These are phyloP conservation scores for Melanchra persicariae DNA, from an alignment of 2,888 invertebrate genomes.

Conservation along the genomic window DNA sequence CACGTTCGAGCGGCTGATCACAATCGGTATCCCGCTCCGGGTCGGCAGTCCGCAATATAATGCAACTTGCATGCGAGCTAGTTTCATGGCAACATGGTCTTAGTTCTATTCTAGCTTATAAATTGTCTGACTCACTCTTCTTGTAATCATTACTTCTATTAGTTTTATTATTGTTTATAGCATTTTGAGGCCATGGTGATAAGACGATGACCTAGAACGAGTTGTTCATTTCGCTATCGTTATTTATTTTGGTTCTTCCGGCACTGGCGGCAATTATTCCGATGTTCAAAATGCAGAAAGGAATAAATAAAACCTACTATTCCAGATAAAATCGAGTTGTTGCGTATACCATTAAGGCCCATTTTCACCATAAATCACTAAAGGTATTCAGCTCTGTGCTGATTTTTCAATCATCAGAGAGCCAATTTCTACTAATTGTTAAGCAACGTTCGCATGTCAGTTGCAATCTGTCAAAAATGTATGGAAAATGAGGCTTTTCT, in stretches of 20 bases:
- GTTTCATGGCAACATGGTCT: neutral
- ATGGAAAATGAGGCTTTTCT: too few relatives aligned
- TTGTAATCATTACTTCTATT: neutral
- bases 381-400: too few relatives aligned
- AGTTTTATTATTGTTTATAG: neutral
- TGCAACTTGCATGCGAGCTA: too few relatives aligned
- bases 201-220: neutral
- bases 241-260: neutral
- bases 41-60: too few relatives aligned
- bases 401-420: too few relatives aligned
- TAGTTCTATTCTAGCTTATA: neutral
- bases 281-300: neutral
- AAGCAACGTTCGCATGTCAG: too few relatives aligned
- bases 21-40: too few relatives aligned
- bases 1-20: too few relatives aligned
- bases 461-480: too few relatives aligned
- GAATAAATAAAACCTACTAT: neutral
- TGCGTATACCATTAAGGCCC: neutral
- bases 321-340: neutral
- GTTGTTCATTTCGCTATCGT: constrained; percentile 5
- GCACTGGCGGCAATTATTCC: neutral
- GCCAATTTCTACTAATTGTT: too few relatives aligned
- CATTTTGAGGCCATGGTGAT: neutral
- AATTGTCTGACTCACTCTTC: neutral
- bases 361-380: neutral